Base-by-base conservation (phyloP, 2,888 invertebrate genomes). In the Aphodius sticticus region DNA sequence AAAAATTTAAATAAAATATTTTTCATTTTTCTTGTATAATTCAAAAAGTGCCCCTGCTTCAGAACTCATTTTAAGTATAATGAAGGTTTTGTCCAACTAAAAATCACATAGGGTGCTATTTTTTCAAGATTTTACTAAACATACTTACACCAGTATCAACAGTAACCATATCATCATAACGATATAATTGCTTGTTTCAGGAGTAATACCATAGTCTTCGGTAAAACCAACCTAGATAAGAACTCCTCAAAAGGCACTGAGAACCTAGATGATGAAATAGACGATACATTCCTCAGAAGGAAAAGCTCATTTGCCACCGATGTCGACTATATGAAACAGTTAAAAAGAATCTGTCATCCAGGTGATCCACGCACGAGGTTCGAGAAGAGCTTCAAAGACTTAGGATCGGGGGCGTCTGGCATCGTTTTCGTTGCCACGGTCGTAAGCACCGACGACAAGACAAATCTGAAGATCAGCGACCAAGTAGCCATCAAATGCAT, bases 401-500 rank as follows among this genome's bases (percentile, higher is more conserved):
- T 98, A 76, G 97, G 98, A 77, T 95, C 96, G 37, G 98, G 98
- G 14, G 98, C 97, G 72, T 97, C 97, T 53, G 98, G 98, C 77
- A 95, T 95, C 82, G 98, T 98, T 35, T 97, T 96, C 87, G 96
- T 96, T 83, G 97, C 98, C 0, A 93, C 92, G n/a, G 96, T 36
- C 35, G n/a, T 74, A 36, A 53, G 4, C 6, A 53, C 53, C 9
- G 53, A 53, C 53, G 53, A 53, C 2, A 53, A 53, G 12, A 53
- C 53, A 2, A 53, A 97, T 88, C 92, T 92, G 81, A 92, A 92
- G 83, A 93, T 93, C 76, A 91, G 92, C 78, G 92, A 94, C 37
- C 93, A 94, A 87, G 98, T 99, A 6, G 99, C 99, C 38, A 96
- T 99, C 83, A 99, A 99, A 90, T 96, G 97, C 86, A 99, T 99